Evolutionary conservation across 2,888 invertebrate species (phyloP).

Genomic region (Pseudolycoriella hygida): DNA sequence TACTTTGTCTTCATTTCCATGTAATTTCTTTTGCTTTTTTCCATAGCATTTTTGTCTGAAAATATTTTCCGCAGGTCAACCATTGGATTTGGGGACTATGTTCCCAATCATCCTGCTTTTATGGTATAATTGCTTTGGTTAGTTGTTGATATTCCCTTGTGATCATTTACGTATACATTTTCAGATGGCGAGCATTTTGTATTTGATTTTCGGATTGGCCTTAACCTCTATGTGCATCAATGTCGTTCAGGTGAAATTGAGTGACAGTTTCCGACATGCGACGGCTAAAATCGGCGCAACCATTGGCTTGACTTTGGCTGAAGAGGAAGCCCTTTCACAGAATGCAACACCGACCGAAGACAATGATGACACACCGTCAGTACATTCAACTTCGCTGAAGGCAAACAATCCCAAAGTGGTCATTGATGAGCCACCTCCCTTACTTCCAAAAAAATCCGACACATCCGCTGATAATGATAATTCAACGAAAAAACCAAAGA

Average conservation of each 20-base stretch:
- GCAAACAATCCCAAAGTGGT: not conserved
- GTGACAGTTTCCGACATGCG: conserved; percentile 67
- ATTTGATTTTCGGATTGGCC: conserved; percentile 85
- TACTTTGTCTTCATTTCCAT: conserved; percentile 96
- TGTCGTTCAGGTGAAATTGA: conserved; percentile 71
- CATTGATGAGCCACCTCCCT: not conserved
- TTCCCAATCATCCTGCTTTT: conserved; percentile 69
- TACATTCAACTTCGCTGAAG: conserved; percentile 3
- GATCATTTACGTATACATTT: too few relatives aligned
- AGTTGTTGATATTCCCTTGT: too few relatives aligned
- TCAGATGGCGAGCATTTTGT: conserved; percentile 69
- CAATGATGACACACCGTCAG: not conserved
- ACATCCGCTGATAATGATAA: not conserved
- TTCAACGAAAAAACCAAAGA: not conserved
- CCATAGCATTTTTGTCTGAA: too few relatives aligned
- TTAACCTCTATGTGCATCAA: conserved; percentile 95
- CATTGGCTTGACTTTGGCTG: conserved; percentile 39
- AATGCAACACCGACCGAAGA: conserved; percentile 13
- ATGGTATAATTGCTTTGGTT: conserved; percentile 31
- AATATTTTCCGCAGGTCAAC: conserved; percentile 60
- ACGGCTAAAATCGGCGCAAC: conserved; percentile 73
- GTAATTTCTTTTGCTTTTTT: conserved; percentile 14
- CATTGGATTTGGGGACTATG: conserved; percentile 88
- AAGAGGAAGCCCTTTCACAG: conserved; percentile 12
- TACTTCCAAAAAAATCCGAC: not conserved